Evolutionary conservation across 2,888 invertebrate species (phyloP).

Genomic region (Aleiodes alternator): DNA sequence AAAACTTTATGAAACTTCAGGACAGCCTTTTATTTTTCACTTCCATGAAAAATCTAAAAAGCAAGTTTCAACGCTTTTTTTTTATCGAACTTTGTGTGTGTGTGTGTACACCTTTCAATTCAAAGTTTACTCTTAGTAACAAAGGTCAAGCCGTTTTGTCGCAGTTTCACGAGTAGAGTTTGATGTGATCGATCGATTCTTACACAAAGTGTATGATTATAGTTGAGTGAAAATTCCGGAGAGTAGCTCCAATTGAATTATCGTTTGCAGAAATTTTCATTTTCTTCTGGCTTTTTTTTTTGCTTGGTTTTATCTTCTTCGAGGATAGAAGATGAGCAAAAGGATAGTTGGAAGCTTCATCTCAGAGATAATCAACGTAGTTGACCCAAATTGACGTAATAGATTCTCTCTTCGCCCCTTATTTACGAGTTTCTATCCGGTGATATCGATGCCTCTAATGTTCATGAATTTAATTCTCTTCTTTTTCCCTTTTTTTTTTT

Average conservation of each 20-base stretch:
- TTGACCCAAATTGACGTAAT: constrained; percentile 39
- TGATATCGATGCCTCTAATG: constrained; percentile 28
- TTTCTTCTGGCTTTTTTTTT: constrained; percentile 1
- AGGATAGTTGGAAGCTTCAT: constrained; percentile 17
- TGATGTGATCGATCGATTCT: constrained; percentile 24
- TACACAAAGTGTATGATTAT: constrained; percentile 17
- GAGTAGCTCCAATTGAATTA: neutral
- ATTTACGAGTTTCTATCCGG: constrained; percentile 50
- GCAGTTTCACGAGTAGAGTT: constrained; percentile 4
- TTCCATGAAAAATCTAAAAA: constrained; percentile 2
- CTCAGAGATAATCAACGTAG: constrained; percentile 13
- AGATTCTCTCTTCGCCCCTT: constrained; percentile 21
- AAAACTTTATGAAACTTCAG: constrained; percentile 21
- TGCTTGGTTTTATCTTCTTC: neutral
- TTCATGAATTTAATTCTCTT: too few species aligned
- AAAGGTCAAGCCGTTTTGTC: constrained; percentile 30
- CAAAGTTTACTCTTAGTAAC: constrained; percentile 10
- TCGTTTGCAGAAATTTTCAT: constrained; percentile 11
- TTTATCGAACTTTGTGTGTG: neutral
- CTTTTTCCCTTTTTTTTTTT: constrained; percentile 5
- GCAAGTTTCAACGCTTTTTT: neutral
- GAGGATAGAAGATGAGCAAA: too few species aligned
- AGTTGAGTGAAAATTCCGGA: neutral
- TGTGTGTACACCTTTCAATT: neutral
- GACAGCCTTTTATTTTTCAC: neutral